These are phyloP conservation scores for Pelmatolapia mariae DNA, from an alignment of 2,113 vertebrate genomes.

Conservation along the genomic window DNA sequence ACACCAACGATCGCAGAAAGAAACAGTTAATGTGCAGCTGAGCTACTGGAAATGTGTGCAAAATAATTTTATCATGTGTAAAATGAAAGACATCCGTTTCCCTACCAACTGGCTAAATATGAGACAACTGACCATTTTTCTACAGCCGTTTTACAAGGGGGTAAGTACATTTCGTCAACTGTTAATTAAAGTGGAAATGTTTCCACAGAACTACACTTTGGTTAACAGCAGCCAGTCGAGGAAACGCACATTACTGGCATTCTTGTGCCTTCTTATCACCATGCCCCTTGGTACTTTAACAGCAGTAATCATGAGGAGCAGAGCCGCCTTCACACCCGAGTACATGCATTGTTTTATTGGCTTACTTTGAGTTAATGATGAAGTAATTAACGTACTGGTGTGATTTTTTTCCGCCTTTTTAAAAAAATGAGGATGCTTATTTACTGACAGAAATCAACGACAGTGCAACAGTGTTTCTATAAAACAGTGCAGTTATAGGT, in stretches of 20 bases:
- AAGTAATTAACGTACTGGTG: background rate
- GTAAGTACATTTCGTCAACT: background rate
- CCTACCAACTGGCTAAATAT: background rate
- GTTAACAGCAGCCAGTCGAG: background rate
- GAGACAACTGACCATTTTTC: background rate
- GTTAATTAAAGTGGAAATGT: background rate
- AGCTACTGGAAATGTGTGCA: background rate
- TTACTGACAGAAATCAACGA: background rate
- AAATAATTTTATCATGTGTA: background rate
- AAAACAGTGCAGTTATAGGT: background rate
- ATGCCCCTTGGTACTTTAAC: slow-evolving; percentile 50
- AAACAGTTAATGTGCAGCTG: background rate
- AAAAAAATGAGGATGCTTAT: background rate
- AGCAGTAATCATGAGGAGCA: slow-evolving; percentile 34
- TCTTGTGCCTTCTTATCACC: slow-evolving; percentile 49
- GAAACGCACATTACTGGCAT: slow-evolving; percentile 46
- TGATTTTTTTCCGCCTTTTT: background rate
- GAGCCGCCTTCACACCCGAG: slow-evolving; percentile 29
- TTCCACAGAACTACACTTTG: background rate
- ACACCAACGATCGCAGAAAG: background rate
- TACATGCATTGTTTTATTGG: background rate
- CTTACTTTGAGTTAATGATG: background rate
- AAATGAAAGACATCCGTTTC: background rate
- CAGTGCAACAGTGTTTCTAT: background rate
- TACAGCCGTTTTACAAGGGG: background rate